Percentiles rank a stretch among this genome's conserved stretches.
Conservation (phyloP, 2,797 vertebrate genomes). For the Sebastes vulpes region DNA sequence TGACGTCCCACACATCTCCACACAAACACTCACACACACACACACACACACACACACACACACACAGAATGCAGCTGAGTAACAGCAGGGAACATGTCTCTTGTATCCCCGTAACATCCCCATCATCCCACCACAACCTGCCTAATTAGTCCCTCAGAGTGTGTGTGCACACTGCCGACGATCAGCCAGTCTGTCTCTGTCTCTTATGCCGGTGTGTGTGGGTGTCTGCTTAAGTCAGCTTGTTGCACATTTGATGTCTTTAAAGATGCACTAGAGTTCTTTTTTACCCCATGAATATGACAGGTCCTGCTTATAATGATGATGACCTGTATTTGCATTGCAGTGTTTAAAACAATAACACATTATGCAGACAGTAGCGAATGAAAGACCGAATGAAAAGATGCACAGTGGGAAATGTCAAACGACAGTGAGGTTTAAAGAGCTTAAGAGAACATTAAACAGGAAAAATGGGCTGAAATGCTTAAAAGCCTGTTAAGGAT, state of each 20-base stretch:
- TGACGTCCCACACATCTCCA: constrained; percentile 35
- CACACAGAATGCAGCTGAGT: constrained; percentile 33
- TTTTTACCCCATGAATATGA: not conserved
- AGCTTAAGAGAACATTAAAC: not conserved
- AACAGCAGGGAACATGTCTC: constrained; percentile 53
- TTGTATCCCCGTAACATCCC: constrained; percentile 48
- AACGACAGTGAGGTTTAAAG: not conserved
- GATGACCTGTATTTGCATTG: constrained; percentile 33
- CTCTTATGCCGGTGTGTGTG: constrained; percentile 17
- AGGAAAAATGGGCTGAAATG: not conserved
- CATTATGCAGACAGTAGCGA: not conserved
- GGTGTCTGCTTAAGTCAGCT: constrained; percentile 51
- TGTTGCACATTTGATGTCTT: constrained; percentile 56
- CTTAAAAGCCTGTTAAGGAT: not conserved
- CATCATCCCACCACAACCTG: constrained; percentile 61
- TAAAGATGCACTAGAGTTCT: constrained; percentile 23
- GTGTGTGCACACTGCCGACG: constrained; percentile 37
- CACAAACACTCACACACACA: not conserved
- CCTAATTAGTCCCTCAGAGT: constrained; percentile 78
- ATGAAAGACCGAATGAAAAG: not conserved
- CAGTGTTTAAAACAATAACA: not conserved
- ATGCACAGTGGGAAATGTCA: not conserved
- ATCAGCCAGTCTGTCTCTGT: constrained; percentile 39
- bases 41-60: constrained; percentile 6
- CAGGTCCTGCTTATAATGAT: constrained; percentile 1